Base-by-base conservation (phyloP, 1,140 invertebrate species). In the Agrypnia vestita region DNA sequence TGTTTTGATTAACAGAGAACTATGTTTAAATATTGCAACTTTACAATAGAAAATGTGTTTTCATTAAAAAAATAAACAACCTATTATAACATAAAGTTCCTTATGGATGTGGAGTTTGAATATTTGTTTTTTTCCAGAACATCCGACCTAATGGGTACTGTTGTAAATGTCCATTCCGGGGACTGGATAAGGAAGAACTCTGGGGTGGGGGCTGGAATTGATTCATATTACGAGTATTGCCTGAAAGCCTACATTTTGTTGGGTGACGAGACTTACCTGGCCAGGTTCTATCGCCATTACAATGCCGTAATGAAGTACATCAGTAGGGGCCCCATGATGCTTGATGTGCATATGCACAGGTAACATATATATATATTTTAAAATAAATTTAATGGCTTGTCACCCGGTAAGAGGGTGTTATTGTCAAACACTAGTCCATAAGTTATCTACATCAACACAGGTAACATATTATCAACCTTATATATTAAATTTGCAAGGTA, bases 181-280 rank as follows among this genome's bases (percentile, higher is more conserved):
- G 97, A 99, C 88, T 99, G 98, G 98, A 93, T 99, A 6, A 90
- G 97, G 21, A 92, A 97, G 86, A 98, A 99, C 87, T 97, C 96
- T 43, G 97, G 98, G 3, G 97, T 99, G 17, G 98, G 98, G n/a
- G 98, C 98, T 53, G 98, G 98, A 10, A 99, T 99, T 83, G 98
- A 99, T 88, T 99, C 97, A 0, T 99, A 99, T 87, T 99, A 99
- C 87, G 98, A 99, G 88, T 99, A 99, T 88, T 96, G 97, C 83
- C 91, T 99, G 15, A 99, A 99, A 88, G 97, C 97, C 0, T 96
- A 96, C 84, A 94, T 96, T 82, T 89, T 96, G 79, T 89, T 96
- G 1, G 94, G 97, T 88, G 86, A 98, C 93, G 91, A 97, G 93
- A 95, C 95, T 82, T 99, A 99, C 89, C 89, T 99, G 79, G 93